phyloP scores from a whole-genome alignment of 2,797 vertebrate species.

The Acanthurus tractus region DNA sequence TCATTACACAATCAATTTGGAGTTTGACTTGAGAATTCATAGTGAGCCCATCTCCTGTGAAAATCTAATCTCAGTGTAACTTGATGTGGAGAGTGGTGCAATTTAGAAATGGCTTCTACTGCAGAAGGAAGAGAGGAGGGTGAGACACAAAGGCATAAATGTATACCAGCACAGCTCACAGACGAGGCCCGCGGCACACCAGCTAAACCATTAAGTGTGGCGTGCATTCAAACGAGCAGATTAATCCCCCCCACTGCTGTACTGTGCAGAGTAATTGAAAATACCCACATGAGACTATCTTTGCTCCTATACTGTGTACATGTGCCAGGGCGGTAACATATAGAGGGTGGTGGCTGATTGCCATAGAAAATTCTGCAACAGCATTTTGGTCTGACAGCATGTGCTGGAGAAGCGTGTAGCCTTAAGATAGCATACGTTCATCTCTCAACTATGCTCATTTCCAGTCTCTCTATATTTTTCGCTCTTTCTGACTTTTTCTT shows the following conservation, averaged over 20 bases:
- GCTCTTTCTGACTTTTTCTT: conserved; percentile 16
- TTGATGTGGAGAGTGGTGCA: conserved; percentile 60
- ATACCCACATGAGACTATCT: conserved; percentile 80
- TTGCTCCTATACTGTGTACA: conserved; percentile 68
- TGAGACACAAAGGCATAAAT: conserved; percentile 72
- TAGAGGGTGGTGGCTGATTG: conserved; percentile 64
- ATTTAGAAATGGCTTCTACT: conserved; percentile 64
- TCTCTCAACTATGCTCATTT: conserved; percentile 24
- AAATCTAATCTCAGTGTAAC: conserved; percentile 63
- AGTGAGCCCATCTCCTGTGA: conserved; percentile 49
- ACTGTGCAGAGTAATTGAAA: conserved; percentile 83
- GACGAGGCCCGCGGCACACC: conserved; percentile 78
- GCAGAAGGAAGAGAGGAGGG: conserved; percentile 54
- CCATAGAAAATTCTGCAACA: conserved; percentile 48
- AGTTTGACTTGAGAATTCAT: conserved; percentile 58
- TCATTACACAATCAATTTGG: conserved; percentile 56
- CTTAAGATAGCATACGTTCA: conserved; percentile 46
- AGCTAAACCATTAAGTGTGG: conserved; percentile 82
- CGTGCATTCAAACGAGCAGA: conserved; percentile 84
- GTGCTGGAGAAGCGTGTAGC: conserved; percentile 43
- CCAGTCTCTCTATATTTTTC: conserved; percentile 37
- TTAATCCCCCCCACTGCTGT: conserved; percentile 76
- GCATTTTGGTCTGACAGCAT: conserved; percentile 53
- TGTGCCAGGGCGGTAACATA: conserved; percentile 65
- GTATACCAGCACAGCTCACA: conserved; percentile 72